phyloP scores from a whole-genome alignment of 92 coral and sea anemone genomes.

The Porites rus region DNA sequence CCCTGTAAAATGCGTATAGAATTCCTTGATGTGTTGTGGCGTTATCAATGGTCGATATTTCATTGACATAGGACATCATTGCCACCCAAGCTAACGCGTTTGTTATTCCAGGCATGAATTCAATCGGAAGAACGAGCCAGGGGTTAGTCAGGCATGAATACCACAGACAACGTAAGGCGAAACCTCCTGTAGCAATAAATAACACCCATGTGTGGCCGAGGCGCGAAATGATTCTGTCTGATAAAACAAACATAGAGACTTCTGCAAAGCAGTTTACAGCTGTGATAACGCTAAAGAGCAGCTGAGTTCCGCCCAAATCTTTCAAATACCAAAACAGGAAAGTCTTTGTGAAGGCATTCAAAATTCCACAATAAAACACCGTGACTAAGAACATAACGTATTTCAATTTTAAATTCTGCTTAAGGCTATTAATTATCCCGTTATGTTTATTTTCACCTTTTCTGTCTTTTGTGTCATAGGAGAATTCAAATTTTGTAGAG shows the following conservation, averaged over 20 bases:
- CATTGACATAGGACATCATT: slow-evolving; percentile 78
- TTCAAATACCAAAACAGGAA: slow-evolving; percentile 83
- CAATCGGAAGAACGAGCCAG: slow-evolving; percentile 78
- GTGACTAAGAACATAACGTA: slow-evolving; percentile 69
- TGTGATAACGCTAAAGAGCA: slow-evolving; percentile 72
- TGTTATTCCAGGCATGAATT: slow-evolving; percentile 76
- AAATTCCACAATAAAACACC: slow-evolving; percentile 73
- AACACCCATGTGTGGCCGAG: slow-evolving; percentile 71
- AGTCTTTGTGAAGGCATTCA: slow-evolving; percentile 77
- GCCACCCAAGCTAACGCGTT: slow-evolving; percentile 85
- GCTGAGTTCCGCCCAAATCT: slow-evolving; percentile 80
- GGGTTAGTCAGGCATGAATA: slow-evolving; percentile 65
- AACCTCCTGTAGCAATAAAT: slow-evolving; percentile 64
- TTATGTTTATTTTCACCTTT: background rate
- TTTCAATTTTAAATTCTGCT: slow-evolving; percentile 40
- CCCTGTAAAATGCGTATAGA: slow-evolving; percentile 80
- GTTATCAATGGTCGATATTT: slow-evolving; percentile 32
- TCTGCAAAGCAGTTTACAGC: slow-evolving; percentile 80
- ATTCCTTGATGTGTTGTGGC: slow-evolving; percentile 71
- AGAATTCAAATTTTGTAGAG: slow-evolving; percentile 48
- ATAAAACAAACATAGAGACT: slow-evolving; percentile 69
- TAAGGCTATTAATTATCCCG: slow-evolving; percentile 41
- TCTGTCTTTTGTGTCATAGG: background rate
- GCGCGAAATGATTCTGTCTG: slow-evolving; percentile 62
- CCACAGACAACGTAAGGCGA: slow-evolving; percentile 59